Evolutionary conservation across 2,113 vertebrate species (phyloP).

Genomic region (Mesitornis unicolor): DNA sequence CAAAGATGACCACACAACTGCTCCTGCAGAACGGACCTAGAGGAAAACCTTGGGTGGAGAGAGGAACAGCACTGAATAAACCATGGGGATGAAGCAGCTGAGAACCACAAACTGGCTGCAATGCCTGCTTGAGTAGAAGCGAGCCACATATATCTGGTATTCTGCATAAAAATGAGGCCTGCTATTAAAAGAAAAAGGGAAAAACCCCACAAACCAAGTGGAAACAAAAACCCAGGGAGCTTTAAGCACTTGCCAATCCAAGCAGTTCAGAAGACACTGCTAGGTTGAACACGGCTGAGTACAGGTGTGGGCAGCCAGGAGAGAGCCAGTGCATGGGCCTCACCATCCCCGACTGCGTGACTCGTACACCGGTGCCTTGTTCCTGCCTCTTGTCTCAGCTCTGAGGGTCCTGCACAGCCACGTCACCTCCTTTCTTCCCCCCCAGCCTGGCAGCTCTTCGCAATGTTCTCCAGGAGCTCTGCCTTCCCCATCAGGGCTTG

Average conservation of each 20-base stretch:
- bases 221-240: neutral
- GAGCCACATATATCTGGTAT: neutral
- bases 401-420: neutral
- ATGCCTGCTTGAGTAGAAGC: neutral
- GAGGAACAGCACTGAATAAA: neutral
- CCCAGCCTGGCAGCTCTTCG: neutral
- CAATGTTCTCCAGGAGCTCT: neutral
- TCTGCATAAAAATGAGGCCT: neutral
- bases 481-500: neutral
- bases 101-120: neutral
- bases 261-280: neutral
- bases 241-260: neutral
- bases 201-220: neutral
- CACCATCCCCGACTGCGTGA: accelerated
- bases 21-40: neutral
- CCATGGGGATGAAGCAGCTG: neutral
- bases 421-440: neutral
- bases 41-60: neutral
- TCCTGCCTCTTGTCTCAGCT: neutral
- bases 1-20: neutral
- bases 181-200: neutral
- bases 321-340: neutral
- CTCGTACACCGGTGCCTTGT: accelerated
- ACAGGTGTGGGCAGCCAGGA: neutral
- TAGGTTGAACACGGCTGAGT: neutral